These are phyloP conservation scores for Scotopteryx bipunctaria DNA, from an alignment of 2,888 invertebrate genomes.

Conservation along the genomic window DNA sequence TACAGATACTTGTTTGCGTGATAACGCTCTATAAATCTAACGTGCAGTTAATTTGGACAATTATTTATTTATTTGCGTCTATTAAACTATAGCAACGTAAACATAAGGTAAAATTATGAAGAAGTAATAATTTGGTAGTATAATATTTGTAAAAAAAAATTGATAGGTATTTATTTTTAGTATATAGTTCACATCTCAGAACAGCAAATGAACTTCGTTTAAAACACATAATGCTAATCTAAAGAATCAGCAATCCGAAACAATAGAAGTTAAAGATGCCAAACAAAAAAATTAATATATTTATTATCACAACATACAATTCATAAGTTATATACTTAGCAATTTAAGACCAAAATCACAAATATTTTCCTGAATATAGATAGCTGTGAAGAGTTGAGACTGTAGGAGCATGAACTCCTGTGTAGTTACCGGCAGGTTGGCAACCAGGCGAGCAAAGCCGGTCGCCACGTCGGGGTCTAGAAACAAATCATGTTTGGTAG, in stretches of 20 bases:
- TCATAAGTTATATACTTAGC: slow-evolving; percentile 12
- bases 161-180: too few species aligned
- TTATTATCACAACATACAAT: background rate
- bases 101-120: too few species aligned
- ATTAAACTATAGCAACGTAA: too few species aligned
- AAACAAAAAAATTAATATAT: too few species aligned
- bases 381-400: slow-evolving; percentile 17
- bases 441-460: slow-evolving; percentile 9
- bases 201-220: too few species aligned
- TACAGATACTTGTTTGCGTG: slow-evolving; percentile 12
- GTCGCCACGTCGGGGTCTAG: slow-evolving; percentile 27
- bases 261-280: too few species aligned
- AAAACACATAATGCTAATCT: too few species aligned
- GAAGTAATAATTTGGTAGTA: too few species aligned
- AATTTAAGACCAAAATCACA: slow-evolving; percentile 29
- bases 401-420: slow-evolving; percentile 20
- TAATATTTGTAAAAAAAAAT: too few species aligned
- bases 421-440: slow-evolving; percentile 5
- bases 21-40: background rate
- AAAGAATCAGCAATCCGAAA: too few species aligned
- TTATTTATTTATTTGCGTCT: background rate
- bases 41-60: background rate
- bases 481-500: too few species aligned
- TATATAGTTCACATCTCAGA: too few species aligned
- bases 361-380: slow-evolving; percentile 24